Evolutionary conservation across 2,797 vertebrate species (phyloP).

Genomic region (Ctenochaetus hawaiiensis): DNA sequence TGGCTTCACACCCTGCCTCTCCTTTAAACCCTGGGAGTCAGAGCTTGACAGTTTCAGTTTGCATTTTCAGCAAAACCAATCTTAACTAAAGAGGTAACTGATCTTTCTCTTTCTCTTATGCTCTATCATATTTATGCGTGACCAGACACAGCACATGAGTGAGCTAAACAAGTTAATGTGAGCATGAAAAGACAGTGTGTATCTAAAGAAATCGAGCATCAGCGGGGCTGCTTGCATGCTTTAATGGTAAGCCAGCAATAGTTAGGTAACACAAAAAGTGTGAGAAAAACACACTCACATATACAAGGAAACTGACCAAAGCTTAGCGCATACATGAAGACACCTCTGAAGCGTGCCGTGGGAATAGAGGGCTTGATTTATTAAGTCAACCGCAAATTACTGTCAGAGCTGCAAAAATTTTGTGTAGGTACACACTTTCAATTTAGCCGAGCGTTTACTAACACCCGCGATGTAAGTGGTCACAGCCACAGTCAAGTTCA

Average conservation of each 20-base stretch:
- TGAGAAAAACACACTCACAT: conserved; percentile 13
- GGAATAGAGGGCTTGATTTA: conserved; percentile 32
- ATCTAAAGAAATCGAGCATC: conserved; percentile 49
- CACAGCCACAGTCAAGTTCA: conserved; percentile 18
- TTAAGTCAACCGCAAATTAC: conserved; percentile 32
- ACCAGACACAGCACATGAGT: conserved; percentile 37
- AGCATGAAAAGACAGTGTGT: conserved; percentile 29
- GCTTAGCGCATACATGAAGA: conserved; percentile 35
- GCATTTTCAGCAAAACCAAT: conserved; percentile 43
- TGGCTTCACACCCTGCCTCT: conserved; percentile 30
- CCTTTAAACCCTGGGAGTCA: conserved; percentile 9
- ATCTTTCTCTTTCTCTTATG: conserved; percentile 28
- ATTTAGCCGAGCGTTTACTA: conserved; percentile 32
- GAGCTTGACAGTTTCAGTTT: conserved; percentile 27
- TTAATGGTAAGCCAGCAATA: conserved; percentile 41
- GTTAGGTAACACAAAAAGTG: conserved; percentile 32
- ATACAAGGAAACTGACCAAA: conserved; percentile 29
- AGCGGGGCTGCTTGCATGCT: conserved; percentile 30
- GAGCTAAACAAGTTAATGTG: conserved; percentile 8
- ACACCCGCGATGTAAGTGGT: conserved; percentile 27
- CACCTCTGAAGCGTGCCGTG: conserved; percentile 24
- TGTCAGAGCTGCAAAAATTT: conserved; percentile 16
- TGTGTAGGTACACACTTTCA: conserved; percentile 23
- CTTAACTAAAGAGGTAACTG: conserved; percentile 50
- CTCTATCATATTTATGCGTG: conserved; percentile 25